Percentiles rank a stretch among this genome's conserved stretches.
Evolutionary conservation across 1,140 invertebrate species (phyloP).

Genomic region (Neocloeon triangulifer): DNA sequence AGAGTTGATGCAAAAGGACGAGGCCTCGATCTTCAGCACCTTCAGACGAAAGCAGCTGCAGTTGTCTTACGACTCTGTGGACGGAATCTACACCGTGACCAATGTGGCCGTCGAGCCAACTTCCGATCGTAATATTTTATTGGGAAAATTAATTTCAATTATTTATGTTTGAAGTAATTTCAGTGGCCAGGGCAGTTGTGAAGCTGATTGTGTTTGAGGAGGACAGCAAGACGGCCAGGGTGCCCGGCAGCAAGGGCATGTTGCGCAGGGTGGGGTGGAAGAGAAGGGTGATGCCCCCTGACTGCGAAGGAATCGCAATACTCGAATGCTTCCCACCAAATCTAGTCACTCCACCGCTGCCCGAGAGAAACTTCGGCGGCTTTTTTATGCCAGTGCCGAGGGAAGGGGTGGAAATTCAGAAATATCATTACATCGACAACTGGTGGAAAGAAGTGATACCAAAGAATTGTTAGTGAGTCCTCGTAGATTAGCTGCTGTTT

Average conservation of each 20-base stretch:
- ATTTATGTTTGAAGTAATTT: too few species aligned
- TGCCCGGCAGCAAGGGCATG: too few species aligned
- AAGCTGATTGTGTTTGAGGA: slow-evolving; percentile 17
- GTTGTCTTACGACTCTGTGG: slow-evolving; percentile 16
- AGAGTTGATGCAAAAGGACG: slow-evolving; percentile 15
- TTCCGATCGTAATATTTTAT: too few species aligned
- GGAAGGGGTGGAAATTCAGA: slow-evolving; percentile 34
- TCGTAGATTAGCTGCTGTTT: too few species aligned
- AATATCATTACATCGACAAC: slow-evolving; percentile 32
- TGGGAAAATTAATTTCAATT: too few species aligned
- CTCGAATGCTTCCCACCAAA: slow-evolving; percentile 30
- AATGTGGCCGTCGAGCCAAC: not conserved
- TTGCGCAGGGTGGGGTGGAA: slow-evolving; percentile 32
- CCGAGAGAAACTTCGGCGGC: slow-evolving; percentile 22
- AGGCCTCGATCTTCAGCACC: slow-evolving; percentile 13
- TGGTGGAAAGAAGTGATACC: slow-evolving; percentile 34
- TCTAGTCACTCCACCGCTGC: slow-evolving; percentile 24
- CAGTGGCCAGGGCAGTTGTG: slow-evolving; percentile 8
- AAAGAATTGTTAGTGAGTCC: slow-evolving; percentile 22
- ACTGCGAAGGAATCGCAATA: slow-evolving; percentile 24
- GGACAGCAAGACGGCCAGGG: too few species aligned
- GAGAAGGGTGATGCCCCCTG: slow-evolving; percentile 26
- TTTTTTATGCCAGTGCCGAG: slow-evolving; percentile 24
- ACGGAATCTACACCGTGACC: slow-evolving; percentile 15
- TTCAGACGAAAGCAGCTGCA: slow-evolving; percentile 14